These are phyloP conservation scores for Drosophila borborema DNA, from an alignment of 2,888 invertebrate species.

Conservation along the genomic window DNA sequence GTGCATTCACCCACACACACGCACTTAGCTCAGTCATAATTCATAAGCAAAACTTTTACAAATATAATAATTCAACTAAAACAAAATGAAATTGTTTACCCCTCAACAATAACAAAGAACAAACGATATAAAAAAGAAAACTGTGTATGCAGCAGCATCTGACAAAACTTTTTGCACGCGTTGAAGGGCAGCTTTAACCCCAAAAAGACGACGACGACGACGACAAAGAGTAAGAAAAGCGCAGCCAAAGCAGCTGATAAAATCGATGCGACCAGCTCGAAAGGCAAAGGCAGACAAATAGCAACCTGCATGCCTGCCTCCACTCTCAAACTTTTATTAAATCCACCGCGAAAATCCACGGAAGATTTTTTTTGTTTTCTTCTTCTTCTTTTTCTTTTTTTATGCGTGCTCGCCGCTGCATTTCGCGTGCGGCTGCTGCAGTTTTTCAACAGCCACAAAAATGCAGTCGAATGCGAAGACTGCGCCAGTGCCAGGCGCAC, in stretches of 20 bases:
- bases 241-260: slow-evolving; percentile 31
- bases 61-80: slow-evolving; percentile 79
- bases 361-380: neutral
- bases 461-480: slow-evolving; percentile 76
- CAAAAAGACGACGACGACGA: neutral
- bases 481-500: slow-evolving; percentile 75
- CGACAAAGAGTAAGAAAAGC: neutral
- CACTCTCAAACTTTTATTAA: neutral
- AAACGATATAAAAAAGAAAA: slow-evolving; percentile 38
- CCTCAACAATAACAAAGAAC: slow-evolving; percentile 8
- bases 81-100: slow-evolving; percentile 56
- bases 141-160: slow-evolving; percentile 64
- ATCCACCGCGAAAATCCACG: slow-evolving; percentile 4
- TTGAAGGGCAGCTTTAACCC: slow-evolving; percentile 41
- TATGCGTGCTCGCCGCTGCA: slow-evolving; percentile 51
- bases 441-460: slow-evolving; percentile 67
- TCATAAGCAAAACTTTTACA: slow-evolving; percentile 77
- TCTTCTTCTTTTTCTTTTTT: slow-evolving; percentile 18
- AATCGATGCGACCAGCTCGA: slow-evolving; percentile 24
- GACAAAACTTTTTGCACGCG: slow-evolving; percentile 57
- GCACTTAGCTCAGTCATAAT: slow-evolving; percentile 56
- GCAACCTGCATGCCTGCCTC: slow-evolving; percentile 1
- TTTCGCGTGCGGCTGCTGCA: slow-evolving; percentile 46
- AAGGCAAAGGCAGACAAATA: slow-evolving; percentile 2
- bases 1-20: slow-evolving; percentile 37